These are phyloP conservation scores for Agrochola macilenta DNA, from an alignment of 2,888 invertebrate species.

Conservation along the genomic window DNA sequence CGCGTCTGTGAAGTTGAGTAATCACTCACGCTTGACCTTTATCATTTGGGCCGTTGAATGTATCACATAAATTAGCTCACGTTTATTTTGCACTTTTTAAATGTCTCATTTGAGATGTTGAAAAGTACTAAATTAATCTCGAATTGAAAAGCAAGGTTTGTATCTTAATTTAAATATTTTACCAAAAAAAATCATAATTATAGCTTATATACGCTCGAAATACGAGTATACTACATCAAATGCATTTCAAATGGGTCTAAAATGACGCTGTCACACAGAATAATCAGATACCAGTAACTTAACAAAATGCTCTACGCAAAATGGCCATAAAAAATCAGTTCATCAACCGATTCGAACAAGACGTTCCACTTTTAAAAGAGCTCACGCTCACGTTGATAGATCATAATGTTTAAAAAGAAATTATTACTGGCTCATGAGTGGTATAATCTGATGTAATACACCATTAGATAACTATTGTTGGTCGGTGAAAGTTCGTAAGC, in stretches of 20 bases:
- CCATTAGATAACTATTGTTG: constrained; percentile 81
- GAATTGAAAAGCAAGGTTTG: background rate
- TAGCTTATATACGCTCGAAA: background rate
- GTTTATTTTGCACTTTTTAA: constrained; percentile 58
- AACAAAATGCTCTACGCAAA: background rate
- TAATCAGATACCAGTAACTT: background rate
- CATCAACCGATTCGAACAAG: constrained; percentile 13
- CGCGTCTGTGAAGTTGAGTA: constrained; percentile 69
- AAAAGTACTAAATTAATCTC: background rate
- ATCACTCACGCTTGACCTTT: constrained; percentile 79
- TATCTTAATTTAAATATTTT: background rate
- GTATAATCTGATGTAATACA: constrained; percentile 74
- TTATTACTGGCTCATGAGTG: constrained; percentile 66
- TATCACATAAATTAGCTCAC: constrained; percentile 57
- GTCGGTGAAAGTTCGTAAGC: constrained; percentile 77
- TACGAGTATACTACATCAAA: too few species aligned
- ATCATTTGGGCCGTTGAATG: constrained; percentile 63
- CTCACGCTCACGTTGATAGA: constrained; percentile 39
- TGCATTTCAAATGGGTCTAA: background rate
- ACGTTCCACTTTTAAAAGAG: constrained; percentile 42
- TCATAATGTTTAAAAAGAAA: constrained; percentile 61
- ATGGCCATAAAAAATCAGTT: constrained; percentile 5
- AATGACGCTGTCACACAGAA: background rate
- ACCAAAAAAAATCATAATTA: too few species aligned
- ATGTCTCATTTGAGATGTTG: constrained; percentile 9